Evolutionary conservation across 2,888 invertebrate species (phyloP).

Genomic region (Volucella bombylans): DNA sequence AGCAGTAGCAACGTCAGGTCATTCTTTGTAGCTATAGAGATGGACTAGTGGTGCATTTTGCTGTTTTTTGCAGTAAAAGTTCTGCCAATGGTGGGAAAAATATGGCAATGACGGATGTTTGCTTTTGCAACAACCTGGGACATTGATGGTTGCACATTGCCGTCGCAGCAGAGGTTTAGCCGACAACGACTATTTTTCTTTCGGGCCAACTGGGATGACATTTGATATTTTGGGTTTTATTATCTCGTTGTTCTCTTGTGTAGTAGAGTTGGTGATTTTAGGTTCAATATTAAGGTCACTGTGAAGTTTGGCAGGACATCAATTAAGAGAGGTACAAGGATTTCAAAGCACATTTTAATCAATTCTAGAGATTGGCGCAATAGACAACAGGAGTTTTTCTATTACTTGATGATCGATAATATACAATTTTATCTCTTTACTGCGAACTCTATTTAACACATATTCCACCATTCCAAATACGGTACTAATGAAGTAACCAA

Average conservation of each 20-base stretch:
- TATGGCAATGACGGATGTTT: constrained; percentile 68
- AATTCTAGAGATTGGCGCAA: no score
- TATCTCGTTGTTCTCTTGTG: not conserved
- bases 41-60: not conserved
- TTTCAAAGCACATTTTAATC: no score
- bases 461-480: no score
- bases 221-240: constrained; percentile 51
- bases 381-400: no score
- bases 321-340: no score
- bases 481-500: no score
- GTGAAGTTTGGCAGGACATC: no score
- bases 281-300: no score
- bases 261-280: no score
- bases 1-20: constrained; percentile 36
- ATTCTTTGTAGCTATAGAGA: constrained; percentile 23
- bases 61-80: constrained; percentile 27
- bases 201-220: constrained; percentile 54
- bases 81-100: constrained; percentile 55
- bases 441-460: no score
- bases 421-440: no score
- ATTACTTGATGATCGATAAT: no score
- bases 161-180: constrained; percentile 20
- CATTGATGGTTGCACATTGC: constrained; percentile 15
- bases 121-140: constrained; percentile 49
- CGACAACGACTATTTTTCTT: constrained; percentile 43